A percentile compares a stretch with the other conserved stretches of the same genome.
Conservation (phyloP, 2,797 vertebrate species). For the Danio kyathit region DNA sequence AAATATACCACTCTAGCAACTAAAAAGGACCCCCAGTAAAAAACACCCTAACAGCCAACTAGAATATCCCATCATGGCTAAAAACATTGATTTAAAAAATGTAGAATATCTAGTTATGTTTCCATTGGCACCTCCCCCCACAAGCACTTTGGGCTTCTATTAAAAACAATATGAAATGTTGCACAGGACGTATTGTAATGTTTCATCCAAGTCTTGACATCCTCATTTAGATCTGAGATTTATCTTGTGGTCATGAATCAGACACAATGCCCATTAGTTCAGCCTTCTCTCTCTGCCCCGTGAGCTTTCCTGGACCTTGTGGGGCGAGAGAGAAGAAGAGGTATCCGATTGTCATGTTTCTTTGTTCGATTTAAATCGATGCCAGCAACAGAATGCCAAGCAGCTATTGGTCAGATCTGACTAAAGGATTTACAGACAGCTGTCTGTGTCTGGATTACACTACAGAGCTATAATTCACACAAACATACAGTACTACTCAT, state of each 20-base stretch:
- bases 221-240: conserved; percentile 7
- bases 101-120: background rate
- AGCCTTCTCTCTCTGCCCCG: background rate
- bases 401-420: conserved; percentile 45
- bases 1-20: background rate
- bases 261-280: conserved; percentile 35
- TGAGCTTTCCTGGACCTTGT: conserved; percentile 17
- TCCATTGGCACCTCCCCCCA: background rate
- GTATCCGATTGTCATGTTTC: conserved; percentile 26
- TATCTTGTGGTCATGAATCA: conserved; percentile 29
- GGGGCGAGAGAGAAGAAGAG: background rate
- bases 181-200: conserved; percentile 1
- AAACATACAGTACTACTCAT: conserved; percentile 8
- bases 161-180: conserved; percentile 15
- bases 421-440: conserved; percentile 54
- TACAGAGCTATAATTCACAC: conserved; percentile 28
- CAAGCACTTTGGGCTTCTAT: background rate
- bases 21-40: background rate
- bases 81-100: background rate
- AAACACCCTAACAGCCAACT: background rate
- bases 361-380: conserved; percentile 56
- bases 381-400: conserved; percentile 42
- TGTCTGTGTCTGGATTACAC: conserved; percentile 54
- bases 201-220: conserved; percentile 23
- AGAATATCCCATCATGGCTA: background rate